A percentile compares a stretch with the other conserved stretches of the same genome.
Evolutionary conservation across 2,797 vertebrate species (phyloP).

Genomic region (Danio kyathit): DNA sequence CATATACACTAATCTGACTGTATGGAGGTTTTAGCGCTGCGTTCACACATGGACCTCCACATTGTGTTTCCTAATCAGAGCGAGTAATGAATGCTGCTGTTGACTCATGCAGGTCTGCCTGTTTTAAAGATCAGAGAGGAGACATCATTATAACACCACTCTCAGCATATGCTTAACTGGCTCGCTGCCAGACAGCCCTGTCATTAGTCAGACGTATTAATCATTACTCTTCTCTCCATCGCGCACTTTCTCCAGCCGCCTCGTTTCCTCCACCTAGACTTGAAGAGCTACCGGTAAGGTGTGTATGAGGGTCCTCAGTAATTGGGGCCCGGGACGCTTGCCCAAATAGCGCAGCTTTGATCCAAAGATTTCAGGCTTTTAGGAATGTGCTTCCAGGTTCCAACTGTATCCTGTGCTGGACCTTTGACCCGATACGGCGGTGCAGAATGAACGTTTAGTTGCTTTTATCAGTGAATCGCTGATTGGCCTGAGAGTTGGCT

Average conservation of each 20-base stretch:
- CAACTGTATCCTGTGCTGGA: slow-evolving; percentile 32
- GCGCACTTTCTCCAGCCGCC: slow-evolving; percentile 31
- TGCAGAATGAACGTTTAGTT: not conserved
- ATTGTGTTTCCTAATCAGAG: slow-evolving; percentile 48
- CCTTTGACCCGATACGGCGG: slow-evolving; percentile 21
- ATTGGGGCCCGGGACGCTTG: slow-evolving; percentile 15
- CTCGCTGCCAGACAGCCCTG: slow-evolving; percentile 62
- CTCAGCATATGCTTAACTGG: slow-evolving; percentile 78
- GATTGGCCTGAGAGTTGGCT: slow-evolving; percentile 12
- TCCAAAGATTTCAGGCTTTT: slow-evolving; percentile 30
- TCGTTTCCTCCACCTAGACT: not conserved
- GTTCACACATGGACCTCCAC: not conserved
- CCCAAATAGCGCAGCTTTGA: slow-evolving; percentile 53
- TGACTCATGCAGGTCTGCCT: slow-evolving; percentile 61
- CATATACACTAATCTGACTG: not conserved
- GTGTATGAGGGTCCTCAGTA: slow-evolving; percentile 16
- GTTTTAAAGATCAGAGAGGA: slow-evolving; percentile 78
- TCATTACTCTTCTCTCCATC: slow-evolving; percentile 56
- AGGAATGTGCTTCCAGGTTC: slow-evolving; percentile 29
- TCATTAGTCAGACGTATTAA: slow-evolving; percentile 67
- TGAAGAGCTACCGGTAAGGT: slow-evolving; percentile 31
- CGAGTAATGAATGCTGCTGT: slow-evolving; percentile 29
- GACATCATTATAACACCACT: slow-evolving; percentile 80
- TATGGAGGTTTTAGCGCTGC: not conserved
- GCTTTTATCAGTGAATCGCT: not conserved